Conservation (phyloP, 2,888 invertebrate species). For the Clistopyga incitator region DNA sequence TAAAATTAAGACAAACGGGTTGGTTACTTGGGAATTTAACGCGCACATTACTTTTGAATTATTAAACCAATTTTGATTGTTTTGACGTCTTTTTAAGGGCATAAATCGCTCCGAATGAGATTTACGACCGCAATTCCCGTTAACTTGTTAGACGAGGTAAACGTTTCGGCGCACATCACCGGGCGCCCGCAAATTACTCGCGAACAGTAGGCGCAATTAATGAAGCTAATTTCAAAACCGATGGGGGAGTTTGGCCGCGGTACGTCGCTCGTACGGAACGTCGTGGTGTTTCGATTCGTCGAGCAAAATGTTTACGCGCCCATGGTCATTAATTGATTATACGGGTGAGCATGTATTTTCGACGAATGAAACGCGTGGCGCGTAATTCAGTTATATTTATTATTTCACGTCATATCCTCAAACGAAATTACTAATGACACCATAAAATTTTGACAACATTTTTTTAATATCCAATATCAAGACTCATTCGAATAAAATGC, state of each 20-base stretch:
- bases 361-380: neutral
- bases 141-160: slow-evolving; percentile 48
- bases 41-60: neutral
- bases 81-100: neutral
- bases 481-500: no score
- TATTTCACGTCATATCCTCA: neutral
- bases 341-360: slow-evolving; percentile 1
- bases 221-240: slow-evolving; percentile 70
- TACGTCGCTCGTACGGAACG: slow-evolving; percentile 31
- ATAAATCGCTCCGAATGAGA: slow-evolving; percentile 6
- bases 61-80: neutral
- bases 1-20: no score
- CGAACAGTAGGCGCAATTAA: slow-evolving; percentile 65
- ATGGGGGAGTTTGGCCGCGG: slow-evolving; percentile 45
- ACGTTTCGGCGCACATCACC: slow-evolving; percentile 35
- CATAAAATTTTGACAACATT: no score
- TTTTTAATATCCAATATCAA: no score
- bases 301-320: slow-evolving; percentile 59
- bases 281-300: slow-evolving; percentile 57
- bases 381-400: slow-evolving; percentile 7
- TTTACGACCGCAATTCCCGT: slow-evolving; percentile 37
- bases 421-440: neutral
- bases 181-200: slow-evolving; percentile 56
- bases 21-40: no score
- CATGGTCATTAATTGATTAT: slow-evolving; percentile 38